A percentile compares a stretch with the other conserved stretches of the same genome.
phyloP scores from a whole-genome alignment of 1,140 invertebrate genomes.

The Sesamia nonagrioides region DNA sequence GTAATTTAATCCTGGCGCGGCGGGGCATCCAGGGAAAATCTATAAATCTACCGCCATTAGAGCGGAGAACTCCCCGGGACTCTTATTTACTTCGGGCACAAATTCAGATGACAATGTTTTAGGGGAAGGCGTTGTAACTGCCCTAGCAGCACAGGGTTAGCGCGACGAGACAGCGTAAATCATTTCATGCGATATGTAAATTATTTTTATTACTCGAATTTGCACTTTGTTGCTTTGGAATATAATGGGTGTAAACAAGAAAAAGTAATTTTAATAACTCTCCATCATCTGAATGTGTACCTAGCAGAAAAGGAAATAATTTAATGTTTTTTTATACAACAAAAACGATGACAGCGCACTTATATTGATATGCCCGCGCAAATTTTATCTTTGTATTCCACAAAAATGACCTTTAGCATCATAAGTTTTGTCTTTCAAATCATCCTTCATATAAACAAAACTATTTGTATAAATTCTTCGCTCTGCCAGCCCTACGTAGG shows the following conservation, averaged over 20 bases:
- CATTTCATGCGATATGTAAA: constrained; percentile 47
- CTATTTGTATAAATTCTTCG: neutral
- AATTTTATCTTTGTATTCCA: too few species aligned
- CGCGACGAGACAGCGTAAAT: constrained; percentile 49
- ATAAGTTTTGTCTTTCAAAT: too few species aligned
- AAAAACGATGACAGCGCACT: neutral
- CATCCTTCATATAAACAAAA: neutral
- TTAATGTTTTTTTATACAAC: neutral
- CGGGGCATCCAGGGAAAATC: constrained; percentile 84
- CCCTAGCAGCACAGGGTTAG: constrained; percentile 74
- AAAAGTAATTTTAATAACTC: constrained; percentile 27
- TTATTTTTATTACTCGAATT: constrained; percentile 49
- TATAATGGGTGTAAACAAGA: constrained; percentile 40
- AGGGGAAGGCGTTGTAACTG: constrained; percentile 84
- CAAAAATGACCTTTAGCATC: too few species aligned
- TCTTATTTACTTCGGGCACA: constrained; percentile 87
- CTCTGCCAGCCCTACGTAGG: constrained; percentile 67
- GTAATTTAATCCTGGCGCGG: constrained; percentile 84
- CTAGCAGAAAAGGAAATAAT: neutral
- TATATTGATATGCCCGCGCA: too few species aligned
- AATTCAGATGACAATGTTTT: constrained; percentile 88
- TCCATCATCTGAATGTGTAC: constrained; percentile 21
- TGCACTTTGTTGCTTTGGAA: constrained; percentile 36
- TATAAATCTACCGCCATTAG: constrained; percentile 87
- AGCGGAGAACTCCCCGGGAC: constrained; percentile 80